phyloP scores from a whole-genome alignment of 2,797 vertebrate species.

The Propithecus perrieri region DNA sequence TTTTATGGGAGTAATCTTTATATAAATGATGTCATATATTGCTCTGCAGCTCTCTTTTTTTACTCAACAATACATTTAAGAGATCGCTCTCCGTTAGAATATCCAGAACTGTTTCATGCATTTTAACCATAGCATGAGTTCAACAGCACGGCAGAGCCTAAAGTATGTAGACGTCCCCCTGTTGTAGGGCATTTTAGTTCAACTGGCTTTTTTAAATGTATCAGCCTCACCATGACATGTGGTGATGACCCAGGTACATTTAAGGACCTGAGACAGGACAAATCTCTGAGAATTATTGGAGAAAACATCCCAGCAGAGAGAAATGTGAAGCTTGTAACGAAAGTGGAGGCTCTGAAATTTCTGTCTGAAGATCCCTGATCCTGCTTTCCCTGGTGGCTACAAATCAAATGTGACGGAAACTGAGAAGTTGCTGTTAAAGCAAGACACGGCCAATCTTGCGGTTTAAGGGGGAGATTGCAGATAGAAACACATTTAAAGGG shows the following conservation, averaged over 20 bases:
- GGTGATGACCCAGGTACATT: background rate
- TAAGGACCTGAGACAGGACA: background rate
- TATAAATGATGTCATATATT: background rate
- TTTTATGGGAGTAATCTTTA: background rate
- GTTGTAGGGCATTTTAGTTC: background rate
- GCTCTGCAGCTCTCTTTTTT: background rate
- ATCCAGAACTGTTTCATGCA: background rate
- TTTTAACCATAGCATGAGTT: background rate
- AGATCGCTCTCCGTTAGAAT: background rate
- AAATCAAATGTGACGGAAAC: slow-evolving; percentile 38
- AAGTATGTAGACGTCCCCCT: background rate
- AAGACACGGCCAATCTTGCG: background rate
- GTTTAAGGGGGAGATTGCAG: background rate
- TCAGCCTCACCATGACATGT: background rate
- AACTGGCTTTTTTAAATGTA: background rate
- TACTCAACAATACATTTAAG: background rate
- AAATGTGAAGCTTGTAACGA: background rate
- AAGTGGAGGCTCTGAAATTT: background rate
- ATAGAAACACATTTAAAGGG: background rate
- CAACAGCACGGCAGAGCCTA: background rate
- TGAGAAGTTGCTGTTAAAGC: background rate
- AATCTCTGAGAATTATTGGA: background rate
- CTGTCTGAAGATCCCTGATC: background rate
- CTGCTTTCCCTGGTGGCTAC: background rate
- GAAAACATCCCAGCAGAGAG: background rate